These are phyloP conservation scores for Camptogramma bilineatum DNA, from an alignment of 2,888 invertebrate species.

Conservation along the genomic window DNA sequence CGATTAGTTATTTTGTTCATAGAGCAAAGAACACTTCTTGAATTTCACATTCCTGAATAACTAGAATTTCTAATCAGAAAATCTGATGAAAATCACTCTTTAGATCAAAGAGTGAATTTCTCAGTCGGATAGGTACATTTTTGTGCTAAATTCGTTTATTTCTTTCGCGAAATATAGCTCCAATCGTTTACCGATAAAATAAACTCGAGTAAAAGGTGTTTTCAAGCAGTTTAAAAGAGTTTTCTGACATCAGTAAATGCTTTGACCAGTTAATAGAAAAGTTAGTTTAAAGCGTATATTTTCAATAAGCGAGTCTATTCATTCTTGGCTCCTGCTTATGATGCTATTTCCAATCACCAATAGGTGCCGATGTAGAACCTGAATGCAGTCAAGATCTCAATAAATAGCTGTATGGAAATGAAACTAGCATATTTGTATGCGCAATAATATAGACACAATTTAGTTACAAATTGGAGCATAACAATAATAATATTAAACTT, in stretches of 20 bases:
- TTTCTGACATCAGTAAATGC: slow-evolving; percentile 21
- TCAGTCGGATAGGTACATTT: background rate
- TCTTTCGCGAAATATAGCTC: background rate
- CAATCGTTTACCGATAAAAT: slow-evolving; percentile 18
- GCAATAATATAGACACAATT: background rate
- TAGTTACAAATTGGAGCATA: no score
- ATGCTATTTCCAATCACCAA: slow-evolving; percentile 21
- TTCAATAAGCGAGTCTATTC: slow-evolving; percentile 24
- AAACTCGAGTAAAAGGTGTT: background rate
- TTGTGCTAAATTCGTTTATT: background rate
- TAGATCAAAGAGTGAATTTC: background rate
- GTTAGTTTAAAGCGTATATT: slow-evolving; percentile 23
- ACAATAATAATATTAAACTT: no score
- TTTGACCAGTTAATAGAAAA: slow-evolving; percentile 36
- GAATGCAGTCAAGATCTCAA: slow-evolving; percentile 11
- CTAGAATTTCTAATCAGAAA: background rate
- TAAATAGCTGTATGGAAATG: slow-evolving; percentile 2
- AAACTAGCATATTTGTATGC: background rate
- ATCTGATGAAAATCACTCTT: background rate
- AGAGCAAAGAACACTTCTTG: slow-evolving; percentile 6
- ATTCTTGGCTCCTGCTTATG: slow-evolving; percentile 16
- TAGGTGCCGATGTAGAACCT: slow-evolving; percentile 12
- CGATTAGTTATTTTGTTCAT: slow-evolving; percentile 51
- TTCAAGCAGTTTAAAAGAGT: slow-evolving; percentile 21
- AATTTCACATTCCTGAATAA: background rate